Conservation (phyloP, 2,797 vertebrate species). For the Melanotaenia pygmaea region DNA sequence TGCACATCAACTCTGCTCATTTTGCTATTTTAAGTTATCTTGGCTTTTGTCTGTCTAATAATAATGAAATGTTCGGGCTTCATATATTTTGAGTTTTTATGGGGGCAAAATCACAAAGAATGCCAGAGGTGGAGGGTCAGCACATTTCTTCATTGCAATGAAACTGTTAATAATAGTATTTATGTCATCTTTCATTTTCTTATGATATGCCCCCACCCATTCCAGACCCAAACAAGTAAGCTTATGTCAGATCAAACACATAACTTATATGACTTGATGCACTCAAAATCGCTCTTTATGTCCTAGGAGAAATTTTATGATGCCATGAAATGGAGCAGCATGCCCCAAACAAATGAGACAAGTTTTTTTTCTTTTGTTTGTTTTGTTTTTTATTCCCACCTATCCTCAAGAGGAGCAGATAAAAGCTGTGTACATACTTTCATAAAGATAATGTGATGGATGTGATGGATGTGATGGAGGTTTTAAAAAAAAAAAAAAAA, state of each 20-base stretch:
- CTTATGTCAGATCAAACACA: constrained; percentile 30
- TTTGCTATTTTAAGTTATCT: neutral
- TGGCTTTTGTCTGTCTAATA: neutral
- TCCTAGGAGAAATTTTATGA: constrained; percentile 16
- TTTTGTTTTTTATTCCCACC: neutral
- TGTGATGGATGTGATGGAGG: accelerated
- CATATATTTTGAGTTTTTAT: neutral
- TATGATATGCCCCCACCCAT: neutral
- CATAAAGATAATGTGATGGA: neutral
- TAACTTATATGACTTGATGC: constrained; percentile 31
- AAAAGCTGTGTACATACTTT: neutral
- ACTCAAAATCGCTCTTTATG: constrained; percentile 18
- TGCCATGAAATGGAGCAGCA: constrained; percentile 21
- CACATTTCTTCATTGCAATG: neutral
- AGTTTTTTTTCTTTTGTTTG: neutral
- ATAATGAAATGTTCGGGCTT: neutral
- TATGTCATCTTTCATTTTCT: constrained; percentile 5
- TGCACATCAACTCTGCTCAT: neutral
- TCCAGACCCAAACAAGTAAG: constrained; percentile 28
- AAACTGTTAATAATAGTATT: neutral
- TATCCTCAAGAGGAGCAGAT: neutral
- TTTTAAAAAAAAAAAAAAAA: too few relatives aligned
- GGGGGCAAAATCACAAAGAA: neutral
- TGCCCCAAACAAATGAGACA: constrained; percentile 2
- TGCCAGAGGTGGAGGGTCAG: neutral